Evolutionary conservation across 2,113 vertebrate genomes (phyloP).

Genomic region (Pseudorasbora parva): DNA sequence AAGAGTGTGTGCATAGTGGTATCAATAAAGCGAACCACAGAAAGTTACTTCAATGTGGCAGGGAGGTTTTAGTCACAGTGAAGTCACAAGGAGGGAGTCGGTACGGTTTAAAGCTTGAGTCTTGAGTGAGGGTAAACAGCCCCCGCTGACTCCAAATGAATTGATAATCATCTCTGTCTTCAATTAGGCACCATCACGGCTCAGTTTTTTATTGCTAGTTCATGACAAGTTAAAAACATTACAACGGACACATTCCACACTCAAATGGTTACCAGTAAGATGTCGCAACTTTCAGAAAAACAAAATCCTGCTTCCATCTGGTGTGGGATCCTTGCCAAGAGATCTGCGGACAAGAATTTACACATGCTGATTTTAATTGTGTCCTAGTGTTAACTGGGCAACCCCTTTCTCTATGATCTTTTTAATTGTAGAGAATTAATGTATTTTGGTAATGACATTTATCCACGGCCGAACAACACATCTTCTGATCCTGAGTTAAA

Average conservation of each 20-base stretch:
- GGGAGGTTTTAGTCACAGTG: slow-evolving; percentile 38
- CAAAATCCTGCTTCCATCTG: slow-evolving; percentile 60
- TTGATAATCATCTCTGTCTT: slow-evolving; percentile 40
- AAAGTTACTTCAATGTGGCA: slow-evolving; percentile 8
- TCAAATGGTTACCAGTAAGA: slow-evolving; percentile 41
- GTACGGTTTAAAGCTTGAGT: slow-evolving; percentile 2
- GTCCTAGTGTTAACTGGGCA: slow-evolving; percentile 56
- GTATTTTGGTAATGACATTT: slow-evolving; percentile 20
- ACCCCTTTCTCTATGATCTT: slow-evolving; percentile 52
- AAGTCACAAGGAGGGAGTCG: background rate
- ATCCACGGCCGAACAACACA: background rate
- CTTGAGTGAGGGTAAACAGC: background rate
- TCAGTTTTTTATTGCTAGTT: slow-evolving; percentile 19
- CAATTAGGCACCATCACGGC: slow-evolving; percentile 49
- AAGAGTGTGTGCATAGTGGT: slow-evolving; percentile 25
- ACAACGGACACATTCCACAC: slow-evolving; percentile 27
- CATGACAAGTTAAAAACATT: slow-evolving; percentile 33
- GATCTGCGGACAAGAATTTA: slow-evolving; percentile 34
- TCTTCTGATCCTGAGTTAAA: slow-evolving; percentile 36
- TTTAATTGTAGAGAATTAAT: slow-evolving; percentile 29
- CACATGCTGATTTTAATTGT: slow-evolving; percentile 56
- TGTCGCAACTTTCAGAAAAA: slow-evolving; percentile 49
- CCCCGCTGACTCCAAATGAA: slow-evolving; percentile 3
- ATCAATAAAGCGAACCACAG: slow-evolving; percentile 43
- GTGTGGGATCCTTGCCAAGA: slow-evolving; percentile 56